Evolutionary conservation across 2,888 invertebrate species (phyloP).

Genomic region (Tigriopus californicus): DNA sequence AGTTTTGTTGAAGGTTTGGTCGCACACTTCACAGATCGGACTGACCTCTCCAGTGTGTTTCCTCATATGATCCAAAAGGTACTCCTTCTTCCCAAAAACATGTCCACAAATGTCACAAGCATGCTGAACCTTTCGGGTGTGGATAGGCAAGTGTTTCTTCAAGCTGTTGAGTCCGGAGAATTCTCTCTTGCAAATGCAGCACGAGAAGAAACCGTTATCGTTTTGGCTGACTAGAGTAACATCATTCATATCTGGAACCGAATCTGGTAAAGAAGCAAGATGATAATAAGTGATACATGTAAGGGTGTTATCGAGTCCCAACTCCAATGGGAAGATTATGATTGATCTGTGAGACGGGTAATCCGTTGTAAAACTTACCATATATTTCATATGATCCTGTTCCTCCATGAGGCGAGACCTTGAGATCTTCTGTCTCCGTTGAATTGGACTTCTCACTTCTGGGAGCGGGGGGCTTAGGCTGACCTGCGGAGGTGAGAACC

Average conservation of each 20-base stretch:
- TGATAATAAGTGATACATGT: too few relatives aligned
- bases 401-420: background rate
- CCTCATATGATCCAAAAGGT: slow-evolving; percentile 12
- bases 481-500: background rate
- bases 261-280: background rate
- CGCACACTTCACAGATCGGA: slow-evolving; percentile 12
- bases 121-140: slow-evolving; percentile 11
- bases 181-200: slow-evolving; percentile 11
- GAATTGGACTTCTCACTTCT: too few relatives aligned
- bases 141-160: slow-evolving; percentile 14
- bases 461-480: too few relatives aligned
- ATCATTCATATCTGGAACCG: slow-evolving; percentile 9
- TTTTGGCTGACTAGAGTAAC: slow-evolving; percentile 11
- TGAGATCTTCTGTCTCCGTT: too few relatives aligned
- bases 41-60: slow-evolving; percentile 9
- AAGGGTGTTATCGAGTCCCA: too few relatives aligned
- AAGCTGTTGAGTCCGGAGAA: slow-evolving; percentile 14
- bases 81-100: slow-evolving; percentile 15
- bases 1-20: slow-evolving; percentile 12
- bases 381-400: slow-evolving; percentile 4
- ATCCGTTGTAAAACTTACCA: slow-evolving; percentile 1
- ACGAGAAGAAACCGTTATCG: slow-evolving; percentile 11
- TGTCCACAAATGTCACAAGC: slow-evolving; percentile 14
- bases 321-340: background rate
- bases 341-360: too few relatives aligned